A percentile compares a stretch with the other conserved stretches of the same genome.
phyloP scores from a whole-genome alignment of 1,140 invertebrate species.

The Scaptomyza montana region DNA sequence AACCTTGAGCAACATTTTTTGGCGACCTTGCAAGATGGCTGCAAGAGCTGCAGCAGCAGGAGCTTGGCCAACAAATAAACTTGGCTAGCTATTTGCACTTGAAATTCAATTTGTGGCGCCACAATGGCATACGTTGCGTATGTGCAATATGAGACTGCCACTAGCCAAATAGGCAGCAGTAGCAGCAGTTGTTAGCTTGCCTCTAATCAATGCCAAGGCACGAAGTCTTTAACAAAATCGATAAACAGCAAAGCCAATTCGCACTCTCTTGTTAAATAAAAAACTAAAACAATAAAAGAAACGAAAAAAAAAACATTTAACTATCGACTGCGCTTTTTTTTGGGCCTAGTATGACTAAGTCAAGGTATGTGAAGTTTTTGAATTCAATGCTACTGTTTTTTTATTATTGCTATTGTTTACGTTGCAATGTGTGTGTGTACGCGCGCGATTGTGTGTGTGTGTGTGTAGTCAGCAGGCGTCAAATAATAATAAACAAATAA shows the following conservation, averaged over 20 bases:
- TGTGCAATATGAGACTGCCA: conserved; percentile 55
- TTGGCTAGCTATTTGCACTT: conserved; percentile 37
- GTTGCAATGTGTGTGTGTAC: conserved; percentile 4
- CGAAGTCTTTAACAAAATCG: conserved; percentile 48
- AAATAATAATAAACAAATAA: conserved; percentile 44
- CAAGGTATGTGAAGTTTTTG: conserved; percentile 55
- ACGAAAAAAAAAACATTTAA: conserved; percentile 31
- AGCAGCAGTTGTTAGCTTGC: conserved; percentile 3
- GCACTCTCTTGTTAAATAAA: conserved; percentile 34
- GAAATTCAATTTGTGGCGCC: conserved; percentile 58
- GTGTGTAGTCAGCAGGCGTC: conserved; percentile 35
- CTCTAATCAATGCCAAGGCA: conserved; percentile 34
- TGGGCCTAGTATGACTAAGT: conserved; percentile 41
- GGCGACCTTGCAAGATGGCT: conserved; percentile 30
- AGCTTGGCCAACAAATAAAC: background rate
- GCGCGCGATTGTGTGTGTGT: background rate
- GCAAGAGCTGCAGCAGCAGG: conserved; percentile 16
- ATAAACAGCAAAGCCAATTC: conserved; percentile 50
- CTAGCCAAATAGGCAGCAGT: conserved; percentile 38
- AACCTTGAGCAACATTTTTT: conserved; percentile 48
- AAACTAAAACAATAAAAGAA: background rate
- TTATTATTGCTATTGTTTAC: conserved; percentile 29
- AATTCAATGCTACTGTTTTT: conserved; percentile 21
- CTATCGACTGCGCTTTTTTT: conserved; percentile 29
- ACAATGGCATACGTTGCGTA: conserved; percentile 58